Conservation (phyloP, 2,113 vertebrate species). For the Pterocles burchelli region DNA sequence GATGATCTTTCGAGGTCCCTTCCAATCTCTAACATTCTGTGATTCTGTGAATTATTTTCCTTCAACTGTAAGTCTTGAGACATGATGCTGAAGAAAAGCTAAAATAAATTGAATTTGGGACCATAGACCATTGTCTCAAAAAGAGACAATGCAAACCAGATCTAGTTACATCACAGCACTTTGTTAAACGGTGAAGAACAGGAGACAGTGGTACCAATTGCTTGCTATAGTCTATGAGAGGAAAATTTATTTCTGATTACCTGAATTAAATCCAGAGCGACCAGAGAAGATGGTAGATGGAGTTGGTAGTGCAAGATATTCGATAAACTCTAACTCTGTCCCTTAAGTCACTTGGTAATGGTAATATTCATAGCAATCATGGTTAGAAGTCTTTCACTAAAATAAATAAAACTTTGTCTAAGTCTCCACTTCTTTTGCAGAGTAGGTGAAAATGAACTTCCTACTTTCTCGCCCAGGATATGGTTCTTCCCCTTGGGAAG, state of each 20-base stretch:
- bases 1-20: too few species aligned
- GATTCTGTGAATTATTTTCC: neutral
- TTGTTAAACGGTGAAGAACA: neutral
- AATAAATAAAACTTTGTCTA: neutral
- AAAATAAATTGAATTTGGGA: neutral
- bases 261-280: neutral
- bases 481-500: neutral
- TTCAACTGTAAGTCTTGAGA: neutral
- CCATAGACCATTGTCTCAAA: neutral
- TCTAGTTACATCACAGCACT: neutral
- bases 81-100: neutral
- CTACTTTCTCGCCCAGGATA: neutral
- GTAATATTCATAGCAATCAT: neutral
- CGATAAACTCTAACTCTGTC: neutral
- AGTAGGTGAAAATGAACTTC: neutral
- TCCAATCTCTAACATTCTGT: too few species aligned
- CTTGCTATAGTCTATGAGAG: neutral
- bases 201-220: neutral
- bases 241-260: neutral
- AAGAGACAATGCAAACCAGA: neutral
- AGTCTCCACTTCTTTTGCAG: neutral
- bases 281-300: neutral
- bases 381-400: neutral
- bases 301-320: neutral
- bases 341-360: neutral